Evolutionary conservation across 1,140 invertebrate species (phyloP).

Genomic region (Zaprionus tsacasi): DNA sequence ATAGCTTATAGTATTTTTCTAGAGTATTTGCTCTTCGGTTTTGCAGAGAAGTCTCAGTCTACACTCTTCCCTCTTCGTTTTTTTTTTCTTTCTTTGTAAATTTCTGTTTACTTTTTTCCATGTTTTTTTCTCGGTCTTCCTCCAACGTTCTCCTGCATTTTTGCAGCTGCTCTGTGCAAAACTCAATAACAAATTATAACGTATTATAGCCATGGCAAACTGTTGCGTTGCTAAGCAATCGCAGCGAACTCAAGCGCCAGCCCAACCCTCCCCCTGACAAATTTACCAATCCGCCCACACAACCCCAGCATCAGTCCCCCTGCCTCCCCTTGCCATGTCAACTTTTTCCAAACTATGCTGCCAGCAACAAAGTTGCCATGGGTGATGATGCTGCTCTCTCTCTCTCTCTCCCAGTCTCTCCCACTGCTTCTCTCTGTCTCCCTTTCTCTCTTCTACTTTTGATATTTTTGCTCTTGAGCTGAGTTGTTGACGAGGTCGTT

Average conservation of each 20-base stretch:
- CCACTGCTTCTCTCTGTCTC: neutral
- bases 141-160: slow-evolving; percentile 59
- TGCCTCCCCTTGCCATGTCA: slow-evolving; percentile 7
- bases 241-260: slow-evolving; percentile 39
- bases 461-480: slow-evolving; percentile 72
- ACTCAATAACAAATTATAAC: slow-evolving; percentile 84
- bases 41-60: neutral
- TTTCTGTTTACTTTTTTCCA: slow-evolving; percentile 56
- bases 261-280: slow-evolving; percentile 7
- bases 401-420: slow-evolving; percentile 6
- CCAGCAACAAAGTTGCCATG: slow-evolving; percentile 79
- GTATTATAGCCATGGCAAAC: slow-evolving; percentile 84
- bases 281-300: slow-evolving; percentile 42
- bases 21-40: slow-evolving; percentile 19
- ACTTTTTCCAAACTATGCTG: slow-evolving; percentile 67
- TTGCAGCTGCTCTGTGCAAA: slow-evolving; percentile 75
- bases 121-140: slow-evolving; percentile 45
- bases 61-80: neutral
- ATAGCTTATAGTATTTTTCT: neutral
- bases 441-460: slow-evolving; percentile 46
- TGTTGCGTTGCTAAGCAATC: slow-evolving; percentile 83
- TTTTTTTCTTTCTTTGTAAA: slow-evolving; percentile 31
- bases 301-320: slow-evolving; percentile 22
- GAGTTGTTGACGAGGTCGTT: slow-evolving; percentile 79
- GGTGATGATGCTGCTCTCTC: slow-evolving; percentile 60